Evolutionary conservation across 2,888 invertebrate genomes (phyloP), one percentile per base, ranked within the genome.

Genomic region (Ditula angustiorana): DNA sequence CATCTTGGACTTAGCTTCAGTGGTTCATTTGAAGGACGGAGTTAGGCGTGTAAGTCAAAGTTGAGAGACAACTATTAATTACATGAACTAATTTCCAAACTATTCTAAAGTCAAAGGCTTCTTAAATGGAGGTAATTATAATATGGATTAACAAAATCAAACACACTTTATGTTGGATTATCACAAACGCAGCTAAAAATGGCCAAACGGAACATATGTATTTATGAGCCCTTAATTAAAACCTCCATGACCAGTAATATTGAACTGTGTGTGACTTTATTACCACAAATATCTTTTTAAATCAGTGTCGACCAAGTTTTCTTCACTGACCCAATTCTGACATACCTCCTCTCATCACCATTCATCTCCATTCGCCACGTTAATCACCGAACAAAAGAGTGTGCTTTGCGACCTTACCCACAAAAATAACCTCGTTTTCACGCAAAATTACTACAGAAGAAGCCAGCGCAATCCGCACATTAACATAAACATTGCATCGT

Each of bases 401-500:
- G 37, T 11, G 24, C 37, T 21, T 35, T 23, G 11, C 23, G 57
- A 58, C 63, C 65, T 68, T 63, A 71, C 68, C 13, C 13, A 16
- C 47, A 30, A 30, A 50, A 49, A 57, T 57, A 58, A 52, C 57
- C 57, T 33, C 57, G 57, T 52, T 58, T 57, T 65, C 74, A 58
- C 81, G 41, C 82, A 80, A 73, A 80, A 67, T 69, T 67, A 37
- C 53, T 24, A 37, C 46, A 57, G 73, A 71, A 82, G 81, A 79
- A 76, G 71, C 71, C 75, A 77, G 78, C 71, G 79, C 75, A 75
- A 75, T 68, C 74, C 70, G 68, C 67, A 66, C 73, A 81, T 85
- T 82, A 77, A 70, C 83, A 84, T 84, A 84, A 79, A 81, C 71
- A 78, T 83, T 82, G 78, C 79, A 77, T 73, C 69, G 58, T 37